A percentile compares a stretch with the other conserved stretches of the same genome.
Evolutionary conservation across 2,888 invertebrate genomes (phyloP).

Genomic region (Ochropacha duplaris): DNA sequence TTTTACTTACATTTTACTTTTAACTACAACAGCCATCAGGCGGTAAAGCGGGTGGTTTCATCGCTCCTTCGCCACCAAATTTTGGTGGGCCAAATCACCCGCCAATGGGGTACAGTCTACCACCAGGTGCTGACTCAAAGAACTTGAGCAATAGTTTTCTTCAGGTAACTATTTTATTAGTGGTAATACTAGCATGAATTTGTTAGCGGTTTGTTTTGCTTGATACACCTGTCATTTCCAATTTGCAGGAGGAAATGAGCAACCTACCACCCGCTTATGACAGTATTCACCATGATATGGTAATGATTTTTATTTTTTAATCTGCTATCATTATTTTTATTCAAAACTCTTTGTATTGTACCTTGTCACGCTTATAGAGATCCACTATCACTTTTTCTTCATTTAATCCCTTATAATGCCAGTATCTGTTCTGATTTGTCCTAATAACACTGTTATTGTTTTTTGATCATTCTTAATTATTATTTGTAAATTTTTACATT

Average conservation of each 20-base stretch:
- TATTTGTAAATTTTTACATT: no score
- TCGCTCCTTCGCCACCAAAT: constrained; percentile 51
- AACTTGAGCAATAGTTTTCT: constrained; percentile 85
- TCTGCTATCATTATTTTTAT: not conserved
- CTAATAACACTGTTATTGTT: no score
- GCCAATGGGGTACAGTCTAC: constrained; percentile 86
- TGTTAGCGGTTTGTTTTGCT: constrained; percentile 11
- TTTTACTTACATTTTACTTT: no score
- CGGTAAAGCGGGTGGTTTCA: constrained; percentile 71
- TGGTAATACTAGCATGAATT: not conserved
- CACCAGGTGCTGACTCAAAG: constrained; percentile 84
- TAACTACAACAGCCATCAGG: constrained; percentile 63
- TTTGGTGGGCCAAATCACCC: constrained; percentile 57
- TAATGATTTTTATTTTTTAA: constrained; percentile 65
- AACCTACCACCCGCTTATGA: constrained; percentile 86
- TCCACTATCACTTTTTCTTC: no score
- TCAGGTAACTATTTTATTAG: constrained; percentile 56
- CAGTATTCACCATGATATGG: constrained; percentile 90
- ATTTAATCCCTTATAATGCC: no score
- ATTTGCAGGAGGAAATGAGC: constrained; percentile 85
- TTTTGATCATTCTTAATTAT: no score
- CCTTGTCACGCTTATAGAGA: no score
- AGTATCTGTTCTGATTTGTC: no score
- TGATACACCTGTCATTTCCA: constrained; percentile 30
- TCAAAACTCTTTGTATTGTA: no score